A percentile compares a stretch with the other conserved stretches of the same genome.
phyloP scores from a whole-genome alignment of 2,113 vertebrate species.

The Marmota flaviventris region DNA sequence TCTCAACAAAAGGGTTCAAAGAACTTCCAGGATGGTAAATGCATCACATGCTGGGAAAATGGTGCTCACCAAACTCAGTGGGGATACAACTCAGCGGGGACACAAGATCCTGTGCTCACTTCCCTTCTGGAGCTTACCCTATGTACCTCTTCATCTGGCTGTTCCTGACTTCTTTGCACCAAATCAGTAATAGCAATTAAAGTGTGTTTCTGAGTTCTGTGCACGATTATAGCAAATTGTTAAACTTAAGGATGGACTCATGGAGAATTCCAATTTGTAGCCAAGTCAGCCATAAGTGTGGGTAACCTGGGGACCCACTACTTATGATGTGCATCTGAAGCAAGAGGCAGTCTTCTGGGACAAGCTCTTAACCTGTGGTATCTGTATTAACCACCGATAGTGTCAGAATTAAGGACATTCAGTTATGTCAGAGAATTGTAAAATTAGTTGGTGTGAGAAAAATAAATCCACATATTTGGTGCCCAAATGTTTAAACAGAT shows the following conservation, averaged over 20 bases:
- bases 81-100: neutral
- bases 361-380: neutral
- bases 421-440: neutral
- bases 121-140: neutral
- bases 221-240: neutral
- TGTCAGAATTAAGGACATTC: neutral
- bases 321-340: neutral
- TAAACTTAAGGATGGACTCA: no score
- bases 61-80: accelerated
- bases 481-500: neutral
- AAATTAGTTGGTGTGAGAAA: neutral
- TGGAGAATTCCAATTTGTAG: no score
- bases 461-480: no score
- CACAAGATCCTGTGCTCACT: neutral
- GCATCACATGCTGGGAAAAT: neutral
- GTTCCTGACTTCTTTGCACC: no score
- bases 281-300: neutral
- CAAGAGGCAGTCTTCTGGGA: neutral
- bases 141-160: neutral
- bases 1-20: neutral
- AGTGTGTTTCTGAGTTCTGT: neutral
- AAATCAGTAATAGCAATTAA: neutral
- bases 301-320: neutral
- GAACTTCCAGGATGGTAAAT: neutral
- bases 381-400: neutral